Base-by-base conservation (phyloP, 2,797 vertebrate species). In the Characodon lateralis region DNA sequence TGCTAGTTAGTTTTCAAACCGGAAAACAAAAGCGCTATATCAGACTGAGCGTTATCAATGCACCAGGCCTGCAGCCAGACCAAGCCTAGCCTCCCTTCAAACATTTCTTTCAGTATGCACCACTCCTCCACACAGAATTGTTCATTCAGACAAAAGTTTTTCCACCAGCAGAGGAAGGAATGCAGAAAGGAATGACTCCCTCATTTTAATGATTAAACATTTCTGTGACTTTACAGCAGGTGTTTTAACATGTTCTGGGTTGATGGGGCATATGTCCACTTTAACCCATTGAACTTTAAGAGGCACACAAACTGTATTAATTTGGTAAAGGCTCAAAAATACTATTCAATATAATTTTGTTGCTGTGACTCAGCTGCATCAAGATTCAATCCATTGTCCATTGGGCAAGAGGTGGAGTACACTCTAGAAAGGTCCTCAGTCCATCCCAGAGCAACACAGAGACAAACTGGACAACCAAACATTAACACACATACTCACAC, bases 171-270 rank as follows among this genome's bases (percentile, higher is more conserved):
- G 72, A 65, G 78, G 71, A 69, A 90, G 85, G 91, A 91, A 91
- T 92, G 88, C 82, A 73, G 26, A 39, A 48, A 8, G 12, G 9
- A 72, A 63, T 22, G 72, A 83, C 89, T 93, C 89, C 89, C 66
- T 10, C 13, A 46, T 79, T 81, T 87, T 89, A 90, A 91, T 91
- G 79, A 92, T 92, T 93, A 91, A 90, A 88, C 87, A 61, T 74
- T 56, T 68, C 48, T 73, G 35, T 77, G 56, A 28, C 51, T 69
- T 78, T 73, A 43, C 68, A 43, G 48, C 63, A 41, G 55, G 65
- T 76, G 72, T 77, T 61, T 77, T 61, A 50, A 77, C 55, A 7
- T 16, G 1, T 20, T 59, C 6, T 20, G 24, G 41, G 22, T 24
- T 7, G 22, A 58, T 9, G 35, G 31, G 46, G 35, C 65, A 43